Evolutionary conservation across 1,140 invertebrate species (phyloP).

Genomic region (Drepana arcuata): DNA sequence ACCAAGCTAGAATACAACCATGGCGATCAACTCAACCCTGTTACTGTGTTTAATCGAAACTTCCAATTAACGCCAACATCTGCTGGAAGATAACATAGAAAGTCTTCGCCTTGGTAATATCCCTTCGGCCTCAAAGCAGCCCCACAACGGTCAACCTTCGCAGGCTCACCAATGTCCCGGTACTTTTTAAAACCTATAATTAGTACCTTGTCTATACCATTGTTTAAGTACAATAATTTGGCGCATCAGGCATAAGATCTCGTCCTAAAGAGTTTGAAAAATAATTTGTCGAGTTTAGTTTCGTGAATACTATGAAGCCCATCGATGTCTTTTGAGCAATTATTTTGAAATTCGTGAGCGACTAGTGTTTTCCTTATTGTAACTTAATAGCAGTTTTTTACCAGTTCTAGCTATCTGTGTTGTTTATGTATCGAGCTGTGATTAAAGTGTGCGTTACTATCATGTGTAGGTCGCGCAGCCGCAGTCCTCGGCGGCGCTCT

Average conservation of each 20-base stretch:
- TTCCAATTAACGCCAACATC: constrained; percentile 43
- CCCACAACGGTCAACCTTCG: constrained; percentile 2
- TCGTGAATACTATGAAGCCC: too few species aligned
- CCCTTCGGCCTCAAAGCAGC: constrained; percentile 61
- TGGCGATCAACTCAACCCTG: constrained; percentile 40
- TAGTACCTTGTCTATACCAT: constrained; percentile 60
- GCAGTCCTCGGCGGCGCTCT: constrained; percentile 54
- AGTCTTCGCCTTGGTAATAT: constrained; percentile 50
- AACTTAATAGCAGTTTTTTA: too few species aligned
- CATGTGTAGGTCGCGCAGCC: constrained; percentile 51
- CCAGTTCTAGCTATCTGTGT: too few species aligned
- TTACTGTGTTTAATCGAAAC: constrained; percentile 47
- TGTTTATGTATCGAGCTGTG: neutral
- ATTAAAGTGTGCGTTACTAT: too few species aligned
- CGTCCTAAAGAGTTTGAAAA: too few species aligned
- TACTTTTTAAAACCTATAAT: constrained; percentile 67
- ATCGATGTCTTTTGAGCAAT: too few species aligned
- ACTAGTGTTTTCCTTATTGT: too few species aligned
- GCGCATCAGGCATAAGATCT: too few species aligned
- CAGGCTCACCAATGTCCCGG: constrained; percentile 25
- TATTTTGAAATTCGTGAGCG: too few species aligned
- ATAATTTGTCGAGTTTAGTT: too few species aligned
- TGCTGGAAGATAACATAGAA: constrained; percentile 52
- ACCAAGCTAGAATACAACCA: constrained; percentile 45
- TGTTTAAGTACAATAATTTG: too few species aligned